Percentiles rank a stretch among this genome's conserved stretches.
phyloP scores from a whole-genome alignment of 1,140 invertebrate genomes.

The Cecropterus lyciades region DNA sequence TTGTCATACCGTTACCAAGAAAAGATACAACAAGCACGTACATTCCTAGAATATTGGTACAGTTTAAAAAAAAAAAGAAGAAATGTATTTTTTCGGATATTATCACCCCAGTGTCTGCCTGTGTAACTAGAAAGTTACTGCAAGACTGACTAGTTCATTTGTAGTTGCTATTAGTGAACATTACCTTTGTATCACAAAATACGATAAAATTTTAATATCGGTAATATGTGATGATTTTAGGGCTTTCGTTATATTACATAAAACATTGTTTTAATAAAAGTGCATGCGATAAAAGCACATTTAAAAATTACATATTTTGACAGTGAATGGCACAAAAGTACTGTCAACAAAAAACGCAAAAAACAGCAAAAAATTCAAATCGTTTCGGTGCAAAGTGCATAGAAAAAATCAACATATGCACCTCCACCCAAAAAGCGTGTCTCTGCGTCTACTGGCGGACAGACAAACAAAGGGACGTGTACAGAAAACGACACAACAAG shows the following conservation, averaged over 20 bases:
- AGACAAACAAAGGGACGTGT: constrained; percentile 37
- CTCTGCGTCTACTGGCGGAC: constrained; percentile 48
- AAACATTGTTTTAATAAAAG: too few species aligned
- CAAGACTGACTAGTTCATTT: too few species aligned
- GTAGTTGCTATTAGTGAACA: too few species aligned
- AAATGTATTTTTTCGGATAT: too few species aligned
- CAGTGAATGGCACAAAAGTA: neutral
- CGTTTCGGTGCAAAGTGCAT: constrained; percentile 32
- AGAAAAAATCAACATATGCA: constrained; percentile 46
- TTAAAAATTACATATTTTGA: too few species aligned
- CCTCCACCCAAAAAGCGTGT: constrained; percentile 61
- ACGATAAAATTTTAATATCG: too few species aligned
- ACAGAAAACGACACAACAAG: constrained; percentile 51
- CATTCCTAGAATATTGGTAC: constrained; percentile 56
- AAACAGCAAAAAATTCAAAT: constrained; percentile 15
- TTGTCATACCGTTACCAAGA: constrained; percentile 59
- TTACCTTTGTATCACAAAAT: too few species aligned
- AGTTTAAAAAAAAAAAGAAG: constrained; percentile 22
- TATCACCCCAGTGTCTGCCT: too few species aligned
- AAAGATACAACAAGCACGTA: constrained; percentile 64
- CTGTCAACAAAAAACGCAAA: constrained; percentile 20
- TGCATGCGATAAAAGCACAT: too few species aligned
- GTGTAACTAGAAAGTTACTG: too few species aligned
- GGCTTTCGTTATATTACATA: too few species aligned
- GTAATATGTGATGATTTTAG: too few species aligned